Conservation (phyloP, 1,140 invertebrate genomes). For the Zaprionus inermis region DNA sequence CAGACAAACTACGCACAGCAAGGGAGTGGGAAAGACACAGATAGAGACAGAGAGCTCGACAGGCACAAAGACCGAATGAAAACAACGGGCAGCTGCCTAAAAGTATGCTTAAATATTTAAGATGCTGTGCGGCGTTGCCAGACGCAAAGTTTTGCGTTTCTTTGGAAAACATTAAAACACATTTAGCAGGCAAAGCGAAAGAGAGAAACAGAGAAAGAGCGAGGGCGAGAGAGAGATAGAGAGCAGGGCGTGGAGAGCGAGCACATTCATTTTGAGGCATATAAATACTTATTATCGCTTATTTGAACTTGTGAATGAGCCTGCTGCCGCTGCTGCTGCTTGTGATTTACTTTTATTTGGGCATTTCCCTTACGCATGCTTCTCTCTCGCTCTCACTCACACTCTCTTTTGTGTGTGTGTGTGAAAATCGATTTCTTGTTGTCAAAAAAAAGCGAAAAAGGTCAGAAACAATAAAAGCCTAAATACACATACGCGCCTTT, state of each 20-base stretch:
- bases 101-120: conserved; percentile 79
- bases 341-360: conserved; percentile 74
- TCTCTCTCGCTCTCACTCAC: not conserved
- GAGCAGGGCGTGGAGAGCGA: not conserved
- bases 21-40: conserved; percentile 38
- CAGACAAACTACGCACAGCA: conserved; percentile 62
- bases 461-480: conserved; percentile 83
- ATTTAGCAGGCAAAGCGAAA: conserved; percentile 58
- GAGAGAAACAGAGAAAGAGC: conserved; percentile 33
- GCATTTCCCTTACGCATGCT: conserved; percentile 32
- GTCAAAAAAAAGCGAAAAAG: conserved; percentile 64
- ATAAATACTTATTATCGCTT: conserved; percentile 83
- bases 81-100: conserved; percentile 55
- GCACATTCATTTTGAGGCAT: conserved; percentile 49
- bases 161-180: conserved; percentile 76
- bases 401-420: conserved; percentile 23
- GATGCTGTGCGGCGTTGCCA: conserved; percentile 38
- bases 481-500: conserved; percentile 81
- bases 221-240: not conserved
- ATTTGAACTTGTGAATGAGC: conserved; percentile 77
- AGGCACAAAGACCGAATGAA: conserved; percentile 14
- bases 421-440: conserved; percentile 74
- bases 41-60: conserved; percentile 44
- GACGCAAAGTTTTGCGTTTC: conserved; percentile 40
- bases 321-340: conserved; percentile 42